Conservation (phyloP, 2,888 invertebrate species). For the Leptinotarsa rubiginosa region DNA sequence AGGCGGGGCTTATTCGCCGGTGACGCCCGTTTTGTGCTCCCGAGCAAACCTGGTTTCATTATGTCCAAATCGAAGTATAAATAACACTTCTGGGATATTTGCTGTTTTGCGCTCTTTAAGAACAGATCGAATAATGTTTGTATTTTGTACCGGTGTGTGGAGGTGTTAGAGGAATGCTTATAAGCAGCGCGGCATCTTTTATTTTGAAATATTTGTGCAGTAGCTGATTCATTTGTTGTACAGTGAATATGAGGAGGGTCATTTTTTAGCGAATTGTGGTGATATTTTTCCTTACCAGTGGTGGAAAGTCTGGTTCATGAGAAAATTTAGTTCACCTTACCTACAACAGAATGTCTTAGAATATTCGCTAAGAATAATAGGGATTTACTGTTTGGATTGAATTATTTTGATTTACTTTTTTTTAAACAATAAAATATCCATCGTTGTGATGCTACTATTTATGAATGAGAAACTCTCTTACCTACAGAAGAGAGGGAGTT, state of each 20-base stretch:
- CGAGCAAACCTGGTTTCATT: slow-evolving; percentile 45
- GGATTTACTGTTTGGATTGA: too few species aligned
- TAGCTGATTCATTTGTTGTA: not conserved
- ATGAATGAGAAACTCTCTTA: too few species aligned
- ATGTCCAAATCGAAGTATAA: slow-evolving; percentile 56
- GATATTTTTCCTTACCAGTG: too few species aligned
- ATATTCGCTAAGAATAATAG: too few species aligned
- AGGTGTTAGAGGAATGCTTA: not conserved
- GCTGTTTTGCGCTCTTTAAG: slow-evolving; percentile 7
- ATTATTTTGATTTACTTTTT: too few species aligned
- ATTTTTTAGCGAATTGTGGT: too few species aligned
- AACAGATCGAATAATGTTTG: not conserved
- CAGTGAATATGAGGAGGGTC: not conserved
- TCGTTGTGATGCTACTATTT: too few species aligned
- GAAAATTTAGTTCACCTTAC: too few species aligned
- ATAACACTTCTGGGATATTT: slow-evolving; percentile 54
- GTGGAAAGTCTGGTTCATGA: too few species aligned
- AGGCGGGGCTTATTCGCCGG: slow-evolving; percentile 25
- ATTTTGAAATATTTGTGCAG: not conserved
- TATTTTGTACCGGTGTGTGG: not conserved
- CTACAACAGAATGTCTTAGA: too few species aligned
- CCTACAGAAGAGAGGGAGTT: too few species aligned
- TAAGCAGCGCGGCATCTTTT: not conserved
- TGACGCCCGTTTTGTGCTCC: slow-evolving; percentile 28
- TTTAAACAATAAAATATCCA: too few species aligned